Base-by-base conservation (phyloP, 1,140 invertebrate species). In the Drosophila teissieri region DNA sequence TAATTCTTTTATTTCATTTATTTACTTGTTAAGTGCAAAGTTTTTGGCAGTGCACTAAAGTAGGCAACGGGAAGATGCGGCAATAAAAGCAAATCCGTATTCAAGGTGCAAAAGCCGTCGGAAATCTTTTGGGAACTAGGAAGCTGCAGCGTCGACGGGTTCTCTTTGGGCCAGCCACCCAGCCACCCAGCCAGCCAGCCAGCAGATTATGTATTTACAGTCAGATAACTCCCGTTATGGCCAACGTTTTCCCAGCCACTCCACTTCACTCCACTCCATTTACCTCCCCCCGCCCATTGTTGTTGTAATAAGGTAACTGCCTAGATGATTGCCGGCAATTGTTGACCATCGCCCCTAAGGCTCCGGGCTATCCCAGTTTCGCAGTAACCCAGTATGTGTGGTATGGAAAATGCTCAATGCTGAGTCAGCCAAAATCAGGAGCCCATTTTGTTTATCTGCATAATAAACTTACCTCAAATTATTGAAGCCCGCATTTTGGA, bases 191-290 rank as follows among this genome's bases (percentile, higher is more conserved):
- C 24, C 27, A 27, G 8, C 24, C 54, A 64, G 64, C 64, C 64
- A 65, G 80, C 80, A 84, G 85, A 89, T 89, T 89, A 89, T 89
- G 84, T 89, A 89, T 89, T 89, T 89, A 89, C 84, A 74, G 85
- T 46, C 69, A 89, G 84, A 89, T 89, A 89, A 89, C 85, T 89
- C 57, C 73, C 77, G 67, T 89, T 89, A 83, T 89, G 73, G 80
- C 69, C 76, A 89, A 88, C 63, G 80, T 84, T 69, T n/a, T 39
- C 39, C 39, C 12, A 4, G 7, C 22, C 36, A 45, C 19, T 36
- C 27, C n/a, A 14, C 12, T 55, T 39, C 19, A 19, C 19, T 19
- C 19, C 19, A 19, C 19, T 19, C 19, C 19, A 19, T 19, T 19
- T 19, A 0, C 19, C 19, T 2, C 19, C 19, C 19, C 0, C 10